A percentile compares a stretch with the other conserved stretches of the same genome.
These are phyloP conservation scores for Pseudopleuronectes americanus DNA, from an alignment of 2,797 vertebrate genomes.

Conservation along the genomic window DNA sequence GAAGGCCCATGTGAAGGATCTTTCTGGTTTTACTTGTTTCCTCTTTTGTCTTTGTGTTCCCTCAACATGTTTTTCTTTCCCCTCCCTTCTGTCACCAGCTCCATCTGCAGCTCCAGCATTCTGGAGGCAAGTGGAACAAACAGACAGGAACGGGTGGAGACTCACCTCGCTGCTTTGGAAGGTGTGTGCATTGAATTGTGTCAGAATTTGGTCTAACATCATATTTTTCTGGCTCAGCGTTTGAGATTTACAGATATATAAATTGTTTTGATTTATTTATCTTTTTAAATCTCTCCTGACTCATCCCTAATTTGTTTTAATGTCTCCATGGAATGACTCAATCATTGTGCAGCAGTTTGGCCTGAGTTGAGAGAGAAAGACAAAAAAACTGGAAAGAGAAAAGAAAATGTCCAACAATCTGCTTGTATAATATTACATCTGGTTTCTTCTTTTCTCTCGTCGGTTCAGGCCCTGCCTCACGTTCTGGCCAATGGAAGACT, in stretches of 20 bases:
- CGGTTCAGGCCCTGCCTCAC: slow-evolving; percentile 68
- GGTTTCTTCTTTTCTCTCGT: not conserved
- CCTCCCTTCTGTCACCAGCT: slow-evolving; percentile 46
- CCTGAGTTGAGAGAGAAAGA: not conserved
- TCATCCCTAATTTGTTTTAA: slow-evolving; percentile 30
- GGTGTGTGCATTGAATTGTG: slow-evolving; percentile 48
- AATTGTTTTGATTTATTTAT: slow-evolving; percentile 37
- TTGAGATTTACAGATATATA: slow-evolving; percentile 30
- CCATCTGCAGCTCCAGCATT: slow-evolving; percentile 72
- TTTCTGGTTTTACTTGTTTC: not conserved
- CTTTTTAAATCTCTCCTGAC: slow-evolving; percentile 42
- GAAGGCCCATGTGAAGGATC: not conserved
- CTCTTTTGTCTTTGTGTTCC: not conserved
- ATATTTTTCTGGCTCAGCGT: slow-evolving; percentile 12
- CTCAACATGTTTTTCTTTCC: not conserved
- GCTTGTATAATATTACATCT: not conserved
- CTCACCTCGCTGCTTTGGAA: slow-evolving; percentile 77
- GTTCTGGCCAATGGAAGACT: slow-evolving; percentile 74
- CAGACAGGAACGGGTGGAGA: slow-evolving; percentile 37
- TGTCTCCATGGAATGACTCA: slow-evolving; percentile 14
- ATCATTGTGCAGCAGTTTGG: slow-evolving; percentile 7
- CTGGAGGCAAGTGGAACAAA: slow-evolving; percentile 70
- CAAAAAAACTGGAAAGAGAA: no score
- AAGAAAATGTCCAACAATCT: no score
- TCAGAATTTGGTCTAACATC: slow-evolving; percentile 1